Evolutionary conservation across 2,797 vertebrate species (phyloP).

Genomic region (Rhabdophis nuchalis): DNA sequence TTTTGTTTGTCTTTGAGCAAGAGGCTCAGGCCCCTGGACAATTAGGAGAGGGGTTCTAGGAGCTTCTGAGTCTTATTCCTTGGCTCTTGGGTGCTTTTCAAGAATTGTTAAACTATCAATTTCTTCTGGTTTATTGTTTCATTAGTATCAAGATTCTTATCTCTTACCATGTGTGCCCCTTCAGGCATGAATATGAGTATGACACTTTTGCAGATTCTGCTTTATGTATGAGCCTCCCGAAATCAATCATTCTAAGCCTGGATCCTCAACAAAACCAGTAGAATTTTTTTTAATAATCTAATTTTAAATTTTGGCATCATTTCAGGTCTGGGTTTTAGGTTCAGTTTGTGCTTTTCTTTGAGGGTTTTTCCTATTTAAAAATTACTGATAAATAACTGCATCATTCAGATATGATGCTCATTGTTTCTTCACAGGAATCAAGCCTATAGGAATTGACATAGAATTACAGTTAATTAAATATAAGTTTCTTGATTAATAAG

Average conservation of each 20-base stretch:
- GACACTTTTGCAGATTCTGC: background rate
- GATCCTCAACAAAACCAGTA: background rate
- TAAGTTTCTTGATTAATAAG: background rate
- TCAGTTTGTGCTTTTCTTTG: background rate
- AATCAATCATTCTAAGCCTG: background rate
- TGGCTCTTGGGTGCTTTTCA: background rate
- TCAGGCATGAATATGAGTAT: background rate
- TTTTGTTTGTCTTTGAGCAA: background rate
- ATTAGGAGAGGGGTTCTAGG: background rate
- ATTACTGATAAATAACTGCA: background rate
- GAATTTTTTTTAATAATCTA: background rate
- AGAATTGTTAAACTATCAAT: constrained; percentile 41
- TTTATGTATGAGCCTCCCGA: background rate
- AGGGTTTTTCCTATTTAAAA: background rate
- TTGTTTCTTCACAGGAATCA: background rate
- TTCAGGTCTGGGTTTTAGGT: background rate
- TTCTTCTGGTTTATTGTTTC: constrained; percentile 36
- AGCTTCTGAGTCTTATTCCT: background rate
- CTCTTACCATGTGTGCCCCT: background rate
- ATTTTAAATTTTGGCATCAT: background rate
- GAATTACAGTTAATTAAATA: background rate
- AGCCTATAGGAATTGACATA: background rate
- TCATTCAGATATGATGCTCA: background rate
- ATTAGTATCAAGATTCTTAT: constrained; percentile 29
- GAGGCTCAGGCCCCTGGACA: background rate